Evolutionary conservation across 2,797 vertebrate species (phyloP).

Genomic region (Bradypodion ventrale): DNA sequence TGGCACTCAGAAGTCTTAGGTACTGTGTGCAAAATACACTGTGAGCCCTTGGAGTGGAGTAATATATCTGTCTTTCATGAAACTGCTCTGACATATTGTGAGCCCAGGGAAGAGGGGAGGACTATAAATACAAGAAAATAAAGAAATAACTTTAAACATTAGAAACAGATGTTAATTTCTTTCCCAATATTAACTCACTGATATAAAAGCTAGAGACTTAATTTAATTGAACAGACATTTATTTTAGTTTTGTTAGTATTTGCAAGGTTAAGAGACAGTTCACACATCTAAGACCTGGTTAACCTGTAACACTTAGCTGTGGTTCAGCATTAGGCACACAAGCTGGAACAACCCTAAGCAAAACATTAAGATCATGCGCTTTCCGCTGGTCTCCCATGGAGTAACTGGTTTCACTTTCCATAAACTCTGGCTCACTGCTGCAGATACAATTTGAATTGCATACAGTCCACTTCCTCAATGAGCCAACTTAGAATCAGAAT

Average conservation of each 20-base stretch:
- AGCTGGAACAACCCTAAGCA: background rate
- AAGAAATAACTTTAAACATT: background rate
- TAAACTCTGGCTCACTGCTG: background rate
- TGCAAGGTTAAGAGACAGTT: conserved; percentile 35
- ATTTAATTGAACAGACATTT: conserved; percentile 60
- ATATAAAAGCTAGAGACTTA: conserved; percentile 64
- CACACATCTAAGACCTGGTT: background rate
- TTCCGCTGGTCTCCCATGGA: background rate
- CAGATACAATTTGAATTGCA: background rate
- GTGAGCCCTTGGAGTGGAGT: background rate
- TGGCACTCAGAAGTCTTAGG: conserved; percentile 49
- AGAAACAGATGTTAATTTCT: conserved; percentile 60
- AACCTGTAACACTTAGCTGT: background rate
- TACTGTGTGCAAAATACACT: conserved; percentile 38
- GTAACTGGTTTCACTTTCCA: background rate
- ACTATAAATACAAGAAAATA: background rate
- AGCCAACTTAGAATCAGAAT: background rate
- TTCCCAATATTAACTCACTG: conserved; percentile 43
- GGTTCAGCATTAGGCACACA: background rate
- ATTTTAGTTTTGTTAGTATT: conserved; percentile 60
- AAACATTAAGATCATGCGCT: background rate
- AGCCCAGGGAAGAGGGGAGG: background rate
- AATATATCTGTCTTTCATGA: conserved; percentile 1
- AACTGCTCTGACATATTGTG: conserved; percentile 1
- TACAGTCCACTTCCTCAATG: background rate